Percentiles rank a stretch among this genome's conserved stretches.
phyloP scores from a whole-genome alignment of 2,797 vertebrate genomes.

The Acipenser oxyrinchus region DNA sequence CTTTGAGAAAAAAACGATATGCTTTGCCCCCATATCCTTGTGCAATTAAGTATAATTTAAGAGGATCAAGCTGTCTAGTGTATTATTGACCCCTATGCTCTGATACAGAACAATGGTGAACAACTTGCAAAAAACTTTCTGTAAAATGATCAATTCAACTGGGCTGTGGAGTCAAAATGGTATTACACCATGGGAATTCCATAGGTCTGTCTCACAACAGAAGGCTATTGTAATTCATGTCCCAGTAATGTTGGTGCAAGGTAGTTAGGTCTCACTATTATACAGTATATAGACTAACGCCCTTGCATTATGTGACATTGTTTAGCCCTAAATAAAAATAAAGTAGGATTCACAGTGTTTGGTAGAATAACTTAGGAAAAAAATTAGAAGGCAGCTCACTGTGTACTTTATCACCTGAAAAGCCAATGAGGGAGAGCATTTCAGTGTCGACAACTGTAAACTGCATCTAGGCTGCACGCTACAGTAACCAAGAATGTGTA shows the following conservation, averaged over 20 bases:
- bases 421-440: slow-evolving; percentile 66
- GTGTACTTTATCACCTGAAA: slow-evolving; percentile 76
- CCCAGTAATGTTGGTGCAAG: slow-evolving; percentile 40
- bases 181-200: slow-evolving; percentile 39
- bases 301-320: slow-evolving; percentile 42
- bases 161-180: slow-evolving; percentile 16
- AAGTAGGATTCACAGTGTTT: slow-evolving; percentile 59
- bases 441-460: slow-evolving; percentile 71
- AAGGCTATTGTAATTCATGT: slow-evolving; percentile 60
- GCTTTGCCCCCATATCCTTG: too few species aligned
- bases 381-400: slow-evolving; percentile 68
- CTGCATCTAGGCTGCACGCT: slow-evolving; percentile 83
- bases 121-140: slow-evolving; percentile 39
- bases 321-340: slow-evolving; percentile 65
- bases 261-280: slow-evolving; percentile 31
- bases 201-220: slow-evolving; percentile 56
- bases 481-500: slow-evolving; percentile 97
- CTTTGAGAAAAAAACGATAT: too few species aligned
- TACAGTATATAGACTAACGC: slow-evolving; percentile 41
- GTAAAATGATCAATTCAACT: slow-evolving; percentile 56
- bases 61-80: slow-evolving; percentile 29
- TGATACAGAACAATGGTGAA: slow-evolving; percentile 46
- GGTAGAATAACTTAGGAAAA: slow-evolving; percentile 50
- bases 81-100: slow-evolving; percentile 42
- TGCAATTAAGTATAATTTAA: too few species aligned